These are phyloP conservation scores for Netelia fuscicornis DNA, from an alignment of 2,888 invertebrate species.

Conservation along the genomic window DNA sequence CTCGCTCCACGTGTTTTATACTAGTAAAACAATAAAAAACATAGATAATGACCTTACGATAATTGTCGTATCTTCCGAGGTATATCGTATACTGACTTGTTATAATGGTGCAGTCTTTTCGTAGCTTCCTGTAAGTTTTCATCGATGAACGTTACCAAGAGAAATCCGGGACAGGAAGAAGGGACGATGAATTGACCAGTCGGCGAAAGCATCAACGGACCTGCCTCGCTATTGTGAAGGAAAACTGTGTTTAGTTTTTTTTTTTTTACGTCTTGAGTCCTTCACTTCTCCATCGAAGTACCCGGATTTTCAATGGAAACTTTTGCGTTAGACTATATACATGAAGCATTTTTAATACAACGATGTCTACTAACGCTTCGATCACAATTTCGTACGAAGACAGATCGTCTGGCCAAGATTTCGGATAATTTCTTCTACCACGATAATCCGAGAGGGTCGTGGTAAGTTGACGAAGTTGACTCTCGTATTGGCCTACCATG, in stretches of 20 bases:
- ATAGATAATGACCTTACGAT: not conserved
- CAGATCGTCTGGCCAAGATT: conserved; percentile 90
- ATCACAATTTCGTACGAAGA: conserved; percentile 93
- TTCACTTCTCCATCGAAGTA: conserved; percentile 11
- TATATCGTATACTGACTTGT: conserved; percentile 87
- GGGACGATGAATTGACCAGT: conserved; percentile 97
- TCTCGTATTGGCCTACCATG: conserved; percentile 94
- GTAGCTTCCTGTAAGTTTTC: conserved; percentile 92
- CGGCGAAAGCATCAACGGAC: conserved; percentile 96
- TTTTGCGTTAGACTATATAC: not conserved
- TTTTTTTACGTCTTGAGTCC: not conserved
- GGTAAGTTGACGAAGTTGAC: conserved; percentile 92
- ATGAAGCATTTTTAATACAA: not conserved
- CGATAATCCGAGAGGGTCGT: conserved; percentile 93
- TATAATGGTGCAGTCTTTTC: conserved; percentile 90
- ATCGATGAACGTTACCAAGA: conserved; percentile 93
- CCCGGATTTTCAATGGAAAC: not conserved
- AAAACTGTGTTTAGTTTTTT: conserved; percentile 47
- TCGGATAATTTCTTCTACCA: conserved; percentile 89
- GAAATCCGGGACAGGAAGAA: conserved; percentile 94
- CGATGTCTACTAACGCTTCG: conserved; percentile 91
- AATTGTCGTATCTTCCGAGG: no score
- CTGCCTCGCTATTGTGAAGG: conserved; percentile 91
- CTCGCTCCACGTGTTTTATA: conserved; percentile 92
- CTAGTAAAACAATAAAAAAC: conserved; percentile 84